Conservation (phyloP, 2,888 invertebrate genomes). For the Steinernema hermaphroditum region DNA sequence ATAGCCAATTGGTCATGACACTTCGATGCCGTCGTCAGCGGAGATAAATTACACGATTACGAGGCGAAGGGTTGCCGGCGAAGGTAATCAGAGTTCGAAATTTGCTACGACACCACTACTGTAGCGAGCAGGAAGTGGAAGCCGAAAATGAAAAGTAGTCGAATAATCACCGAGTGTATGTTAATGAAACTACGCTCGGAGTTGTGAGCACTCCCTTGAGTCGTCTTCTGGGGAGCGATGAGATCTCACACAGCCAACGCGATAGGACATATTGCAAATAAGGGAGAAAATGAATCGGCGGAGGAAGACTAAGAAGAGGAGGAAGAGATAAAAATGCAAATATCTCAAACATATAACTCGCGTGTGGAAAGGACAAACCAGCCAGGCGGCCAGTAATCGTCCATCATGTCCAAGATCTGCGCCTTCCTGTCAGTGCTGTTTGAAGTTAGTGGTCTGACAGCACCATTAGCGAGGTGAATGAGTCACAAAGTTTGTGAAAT, state of each 20-base stretch:
- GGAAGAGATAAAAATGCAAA: not conserved
- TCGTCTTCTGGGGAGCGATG: not conserved
- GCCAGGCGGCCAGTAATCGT: no score
- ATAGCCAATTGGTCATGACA: constrained; percentile 26
- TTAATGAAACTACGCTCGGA: not conserved
- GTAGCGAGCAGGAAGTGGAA: no score
- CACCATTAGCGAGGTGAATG: no score
- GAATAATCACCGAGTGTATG: no score
- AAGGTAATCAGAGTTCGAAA: constrained; percentile 20
- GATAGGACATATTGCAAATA: constrained; percentile 11
- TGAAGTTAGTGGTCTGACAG: no score
- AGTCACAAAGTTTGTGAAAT: no score
- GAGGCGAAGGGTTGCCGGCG: not conserved
- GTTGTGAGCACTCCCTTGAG: constrained; percentile 1
- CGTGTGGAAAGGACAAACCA: not conserved
- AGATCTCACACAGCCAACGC: not conserved
- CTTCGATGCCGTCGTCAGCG: not conserved
- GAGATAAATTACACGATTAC: constrained; percentile 28
- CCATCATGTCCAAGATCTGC: no score
- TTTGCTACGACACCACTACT: no score
- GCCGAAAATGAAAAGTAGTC: no score
- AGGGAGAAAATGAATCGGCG: not conserved
- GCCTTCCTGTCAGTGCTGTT: no score
- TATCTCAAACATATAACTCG: not conserved
- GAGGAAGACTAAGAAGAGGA: not conserved